These are phyloP conservation scores for Seira sanloemensis DNA, from an alignment of 2,888 invertebrate species.

Conservation along the genomic window DNA sequence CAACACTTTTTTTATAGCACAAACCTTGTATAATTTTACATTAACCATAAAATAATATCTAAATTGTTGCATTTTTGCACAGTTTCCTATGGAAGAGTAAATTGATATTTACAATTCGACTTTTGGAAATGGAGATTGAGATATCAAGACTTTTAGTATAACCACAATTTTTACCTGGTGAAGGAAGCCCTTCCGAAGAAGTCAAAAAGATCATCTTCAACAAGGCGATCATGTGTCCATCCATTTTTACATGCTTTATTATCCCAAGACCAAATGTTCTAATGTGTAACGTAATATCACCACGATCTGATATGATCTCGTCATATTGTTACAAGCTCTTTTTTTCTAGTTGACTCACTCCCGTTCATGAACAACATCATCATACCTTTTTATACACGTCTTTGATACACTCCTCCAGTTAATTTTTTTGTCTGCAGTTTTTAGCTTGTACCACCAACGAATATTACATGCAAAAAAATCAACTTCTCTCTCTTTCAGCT, in stretches of 20 bases:
- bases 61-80: too few relatives aligned
- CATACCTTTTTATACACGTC: constrained; percentile 11
- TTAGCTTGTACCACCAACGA: background rate
- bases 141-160: too few relatives aligned
- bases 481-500: constrained; percentile 18
- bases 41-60: too few relatives aligned
- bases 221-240: background rate
- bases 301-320: constrained; percentile 26
- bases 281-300: background rate
- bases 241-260: background rate
- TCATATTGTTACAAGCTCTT: constrained; percentile 1
- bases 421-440: constrained; percentile 20
- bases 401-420: constrained; percentile 8
- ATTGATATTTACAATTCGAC: too few relatives aligned
- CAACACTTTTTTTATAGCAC: too few relatives aligned
- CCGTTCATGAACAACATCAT: background rate
- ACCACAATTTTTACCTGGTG: background rate
- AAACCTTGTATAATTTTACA: too few relatives aligned
- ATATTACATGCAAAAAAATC: constrained; percentile 26
- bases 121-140: too few relatives aligned
- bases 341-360: constrained; percentile 27
- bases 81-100: too few relatives aligned
- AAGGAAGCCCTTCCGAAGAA: background rate
- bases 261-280: background rate
- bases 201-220: background rate